Percentiles rank a stretch among this genome's conserved stretches.
Conservation (phyloP, 1,140 invertebrate species). For the Ditylenchus dipsaci region DNA sequence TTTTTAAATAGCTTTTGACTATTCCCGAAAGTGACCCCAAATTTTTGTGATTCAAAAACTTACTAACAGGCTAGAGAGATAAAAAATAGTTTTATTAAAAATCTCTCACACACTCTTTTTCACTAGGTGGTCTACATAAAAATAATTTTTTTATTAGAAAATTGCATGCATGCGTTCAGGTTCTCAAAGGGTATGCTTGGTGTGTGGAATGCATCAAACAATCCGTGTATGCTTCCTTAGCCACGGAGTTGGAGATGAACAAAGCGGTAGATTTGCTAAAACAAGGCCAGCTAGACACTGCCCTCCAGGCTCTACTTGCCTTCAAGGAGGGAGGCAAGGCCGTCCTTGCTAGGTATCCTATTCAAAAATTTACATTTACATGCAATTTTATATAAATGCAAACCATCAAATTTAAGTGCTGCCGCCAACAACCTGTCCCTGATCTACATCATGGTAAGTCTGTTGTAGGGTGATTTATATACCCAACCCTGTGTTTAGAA, state of each 20-base stretch:
- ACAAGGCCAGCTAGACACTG: conserved; percentile 73
- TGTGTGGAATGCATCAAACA: conserved; percentile 68
- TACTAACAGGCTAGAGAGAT: too few relatives aligned
- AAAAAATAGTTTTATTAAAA: too few relatives aligned
- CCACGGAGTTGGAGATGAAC: conserved; percentile 84
- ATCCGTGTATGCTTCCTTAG: conserved; percentile 72
- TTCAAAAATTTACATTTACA: too few relatives aligned
- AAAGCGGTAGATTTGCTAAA: conserved; percentile 84
- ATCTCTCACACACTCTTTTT: too few relatives aligned
- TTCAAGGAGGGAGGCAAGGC: conserved; percentile 77
- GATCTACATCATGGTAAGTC: conserved; percentile 73
- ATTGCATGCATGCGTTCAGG: too few relatives aligned
- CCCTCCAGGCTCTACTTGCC: conserved; percentile 79
- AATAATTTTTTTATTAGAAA: too few relatives aligned
- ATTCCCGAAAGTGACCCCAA: too few relatives aligned
- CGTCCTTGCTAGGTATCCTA: conserved; percentile 68
- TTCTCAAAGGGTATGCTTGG: conserved; percentile 72
- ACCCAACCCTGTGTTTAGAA: conserved; percentile 27
- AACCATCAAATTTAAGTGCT: too few relatives aligned
- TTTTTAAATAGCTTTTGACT: too few relatives aligned
- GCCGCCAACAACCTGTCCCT: conserved; percentile 87
- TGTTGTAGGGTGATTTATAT: not conserved
- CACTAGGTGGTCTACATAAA: too few relatives aligned
- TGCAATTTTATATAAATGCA: too few relatives aligned
- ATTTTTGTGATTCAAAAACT: too few relatives aligned